These are phyloP conservation scores for Nilaparvata lugens DNA, from an alignment of 1,140 invertebrate species.

Conservation along the genomic window DNA sequence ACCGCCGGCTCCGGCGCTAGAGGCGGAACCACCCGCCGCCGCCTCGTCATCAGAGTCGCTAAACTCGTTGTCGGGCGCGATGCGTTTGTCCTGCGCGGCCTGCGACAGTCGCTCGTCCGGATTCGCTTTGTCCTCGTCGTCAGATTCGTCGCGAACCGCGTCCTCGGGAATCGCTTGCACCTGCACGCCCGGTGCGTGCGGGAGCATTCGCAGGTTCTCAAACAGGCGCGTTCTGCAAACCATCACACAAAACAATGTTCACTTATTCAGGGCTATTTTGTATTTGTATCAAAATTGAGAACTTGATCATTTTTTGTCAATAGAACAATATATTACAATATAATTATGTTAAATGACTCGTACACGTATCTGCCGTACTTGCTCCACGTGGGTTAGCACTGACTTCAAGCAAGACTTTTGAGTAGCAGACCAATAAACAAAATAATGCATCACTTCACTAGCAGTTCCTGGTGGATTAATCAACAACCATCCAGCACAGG, in stretches of 20 bases:
- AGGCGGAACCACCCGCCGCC: constrained; percentile 40
- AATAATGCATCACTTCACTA: too few species aligned
- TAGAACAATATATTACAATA: too few species aligned
- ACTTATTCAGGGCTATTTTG: too few species aligned
- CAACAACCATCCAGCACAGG: too few species aligned
- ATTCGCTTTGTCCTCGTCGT: constrained; percentile 84
- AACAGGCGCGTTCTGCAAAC: constrained; percentile 67
- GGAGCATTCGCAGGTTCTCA: constrained; percentile 95
- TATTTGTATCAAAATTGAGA: too few species aligned
- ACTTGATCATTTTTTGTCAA: too few species aligned
- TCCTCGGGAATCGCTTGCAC: constrained; percentile 91
- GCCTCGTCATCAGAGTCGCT: constrained; percentile 97
- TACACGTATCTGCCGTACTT: too few species aligned
- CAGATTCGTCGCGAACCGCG: constrained; percentile 79
- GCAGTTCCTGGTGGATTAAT: too few species aligned
- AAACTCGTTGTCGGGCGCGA: constrained; percentile 92
- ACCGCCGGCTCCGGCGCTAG: constrained; percentile 32
- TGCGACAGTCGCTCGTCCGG: constrained; percentile 88
- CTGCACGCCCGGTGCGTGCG: constrained; percentile 96
- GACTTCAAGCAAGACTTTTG: too few species aligned
- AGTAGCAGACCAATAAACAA: too few species aligned
- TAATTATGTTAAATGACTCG: too few species aligned
- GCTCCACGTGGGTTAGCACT: too few species aligned
- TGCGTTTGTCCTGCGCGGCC: constrained; percentile 83
- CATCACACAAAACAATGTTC: neutral